phyloP scores from a whole-genome alignment of 2,797 vertebrate genomes.

The Tokudaia muenninki region DNA sequence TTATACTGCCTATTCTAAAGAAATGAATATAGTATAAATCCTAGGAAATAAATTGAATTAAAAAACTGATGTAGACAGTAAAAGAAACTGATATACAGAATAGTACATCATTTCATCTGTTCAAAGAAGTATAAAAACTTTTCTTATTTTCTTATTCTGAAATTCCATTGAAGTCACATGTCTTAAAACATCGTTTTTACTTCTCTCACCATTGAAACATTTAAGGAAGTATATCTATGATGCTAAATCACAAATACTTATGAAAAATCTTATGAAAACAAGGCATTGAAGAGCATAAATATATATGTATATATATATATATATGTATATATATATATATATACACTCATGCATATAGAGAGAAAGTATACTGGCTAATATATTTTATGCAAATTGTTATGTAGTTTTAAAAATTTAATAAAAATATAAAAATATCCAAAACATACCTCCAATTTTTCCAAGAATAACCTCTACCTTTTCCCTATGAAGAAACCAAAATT shows the following conservation, averaged over 20 bases:
- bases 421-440: conserved; percentile 58
- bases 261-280: conserved; percentile 38
- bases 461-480: conserved; percentile 95
- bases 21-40: conserved; percentile 12
- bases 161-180: conserved; percentile 11
- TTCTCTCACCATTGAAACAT: conserved; percentile 42
- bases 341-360: background rate
- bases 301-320: background rate
- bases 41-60: conserved; percentile 43
- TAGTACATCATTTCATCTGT: background rate
- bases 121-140: background rate
- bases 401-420: conserved; percentile 46
- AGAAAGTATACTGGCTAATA: background rate
- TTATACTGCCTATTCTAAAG: background rate
- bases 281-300: background rate
- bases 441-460: conserved; percentile 93
- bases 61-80: background rate
- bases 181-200: background rate
- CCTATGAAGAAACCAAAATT: conserved; percentile 85
- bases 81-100: background rate
- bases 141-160: conserved; percentile 6
- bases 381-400: conserved; percentile 36
- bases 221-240: conserved; percentile 13
- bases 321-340: background rate
- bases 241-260: conserved; percentile 28